These are phyloP conservation scores for Eugnorisma glareosa DNA, from an alignment of 2,888 invertebrate genomes.

Conservation along the genomic window DNA sequence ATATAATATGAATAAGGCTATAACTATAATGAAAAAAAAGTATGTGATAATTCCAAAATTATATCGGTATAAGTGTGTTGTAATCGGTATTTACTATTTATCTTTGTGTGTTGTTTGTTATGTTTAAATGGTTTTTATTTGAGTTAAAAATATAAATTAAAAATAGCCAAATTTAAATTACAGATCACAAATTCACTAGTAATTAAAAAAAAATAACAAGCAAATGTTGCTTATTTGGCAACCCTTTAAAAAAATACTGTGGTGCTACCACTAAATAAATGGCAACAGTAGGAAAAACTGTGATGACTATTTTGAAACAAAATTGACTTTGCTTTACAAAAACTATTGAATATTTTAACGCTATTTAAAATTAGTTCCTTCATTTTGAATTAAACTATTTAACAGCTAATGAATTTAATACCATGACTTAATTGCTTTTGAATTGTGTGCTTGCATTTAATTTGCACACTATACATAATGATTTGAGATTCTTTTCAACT, in stretches of 20 bases:
- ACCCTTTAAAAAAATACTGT: neutral
- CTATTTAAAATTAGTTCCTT: constrained; percentile 49
- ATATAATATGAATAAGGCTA: constrained; percentile 63
- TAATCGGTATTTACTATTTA: constrained; percentile 70
- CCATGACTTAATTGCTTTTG: constrained; percentile 58
- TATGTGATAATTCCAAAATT: constrained; percentile 82
- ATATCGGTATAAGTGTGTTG: constrained; percentile 69
- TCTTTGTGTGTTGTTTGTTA: constrained; percentile 73
- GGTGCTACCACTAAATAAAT: constrained; percentile 11
- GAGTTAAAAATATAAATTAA: constrained; percentile 49
- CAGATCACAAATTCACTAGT: neutral
- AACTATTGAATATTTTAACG: constrained; percentile 23
- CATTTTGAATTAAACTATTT: constrained; percentile 35
- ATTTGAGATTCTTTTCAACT: constrained; percentile 36
- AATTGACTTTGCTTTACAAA: constrained; percentile 40
- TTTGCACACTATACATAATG: constrained; percentile 35
- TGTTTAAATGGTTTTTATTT: constrained; percentile 66
- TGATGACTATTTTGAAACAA: neutral
- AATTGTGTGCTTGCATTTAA: constrained; percentile 63
- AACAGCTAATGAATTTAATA: constrained; percentile 47
- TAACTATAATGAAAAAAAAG: constrained; percentile 72
- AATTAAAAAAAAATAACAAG: neutral
- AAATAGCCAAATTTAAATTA: constrained; percentile 27
- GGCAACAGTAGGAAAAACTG: neutral
- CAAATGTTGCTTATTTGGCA: neutral